Percentiles rank a stretch among this genome's conserved stretches.
Conservation (phyloP, 2,888 invertebrate genomes). For the Carterocephalus palaemon region DNA sequence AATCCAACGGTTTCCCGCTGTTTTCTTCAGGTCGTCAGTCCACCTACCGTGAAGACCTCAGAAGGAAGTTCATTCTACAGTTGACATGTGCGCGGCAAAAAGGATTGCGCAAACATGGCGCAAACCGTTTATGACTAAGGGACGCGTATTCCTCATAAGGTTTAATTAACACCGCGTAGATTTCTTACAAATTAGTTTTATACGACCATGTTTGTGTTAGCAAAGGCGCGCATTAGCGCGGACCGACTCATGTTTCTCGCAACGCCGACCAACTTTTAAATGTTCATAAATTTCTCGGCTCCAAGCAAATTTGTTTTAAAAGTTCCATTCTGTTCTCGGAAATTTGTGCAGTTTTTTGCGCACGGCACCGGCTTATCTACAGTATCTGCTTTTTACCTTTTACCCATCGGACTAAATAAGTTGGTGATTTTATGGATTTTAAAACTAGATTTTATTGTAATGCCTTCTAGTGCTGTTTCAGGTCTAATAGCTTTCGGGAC, state of each 20-base stretch:
- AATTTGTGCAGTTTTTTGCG: constrained; percentile 18
- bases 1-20: too few relatives aligned
- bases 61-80: too few relatives aligned
- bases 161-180: constrained; percentile 1
- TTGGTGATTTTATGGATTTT: constrained; percentile 12
- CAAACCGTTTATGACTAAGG: too few relatives aligned
- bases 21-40: too few relatives aligned
- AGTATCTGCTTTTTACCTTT: constrained; percentile 19
- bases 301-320: constrained; percentile 25
- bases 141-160: too few relatives aligned
- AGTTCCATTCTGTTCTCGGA: constrained; percentile 22
- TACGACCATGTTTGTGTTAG: constrained; percentile 22
- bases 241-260: constrained; percentile 22
- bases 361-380: constrained; percentile 13
- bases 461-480: not conserved
- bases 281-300: constrained; percentile 27
- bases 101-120: too few relatives aligned
- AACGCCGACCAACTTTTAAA: constrained; percentile 27
- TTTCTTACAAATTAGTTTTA: constrained; percentile 29
- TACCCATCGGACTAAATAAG: constrained; percentile 13
- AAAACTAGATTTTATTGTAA: constrained; percentile 1
- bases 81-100: too few relatives aligned
- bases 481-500: not conserved
- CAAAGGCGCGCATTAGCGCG: constrained; percentile 19
- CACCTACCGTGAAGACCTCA: too few relatives aligned